Evolutionary conservation across 1,140 invertebrate genomes (phyloP).

Genomic region (Drosophila cardini): DNA sequence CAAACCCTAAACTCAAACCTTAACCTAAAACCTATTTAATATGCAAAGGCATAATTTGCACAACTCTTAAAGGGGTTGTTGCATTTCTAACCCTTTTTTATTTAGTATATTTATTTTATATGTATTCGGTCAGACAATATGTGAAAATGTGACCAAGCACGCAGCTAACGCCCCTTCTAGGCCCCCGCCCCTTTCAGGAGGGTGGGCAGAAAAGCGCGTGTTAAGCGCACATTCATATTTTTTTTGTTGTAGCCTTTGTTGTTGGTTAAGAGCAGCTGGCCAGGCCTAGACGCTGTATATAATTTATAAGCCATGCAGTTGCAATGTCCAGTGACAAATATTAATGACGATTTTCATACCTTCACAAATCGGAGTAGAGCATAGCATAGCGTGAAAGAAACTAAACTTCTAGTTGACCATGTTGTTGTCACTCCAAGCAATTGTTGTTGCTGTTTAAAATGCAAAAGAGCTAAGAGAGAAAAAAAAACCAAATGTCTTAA

Average conservation of each 20-base stretch:
- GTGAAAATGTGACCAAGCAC: slow-evolving; percentile 69
- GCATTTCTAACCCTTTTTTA: slow-evolving; percentile 61
- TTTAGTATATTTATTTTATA: no score
- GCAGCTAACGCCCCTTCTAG: slow-evolving; percentile 31
- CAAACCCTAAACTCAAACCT: neutral
- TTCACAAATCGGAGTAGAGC: slow-evolving; percentile 53
- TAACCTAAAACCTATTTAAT: slow-evolving; percentile 63
- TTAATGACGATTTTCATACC: slow-evolving; percentile 84
- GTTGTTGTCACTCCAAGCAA: slow-evolving; percentile 32
- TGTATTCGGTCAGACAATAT: slow-evolving; percentile 50
- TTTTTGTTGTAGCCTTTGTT: slow-evolving; percentile 51
- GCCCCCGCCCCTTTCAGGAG: neutral
- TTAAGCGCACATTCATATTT: slow-evolving; percentile 72
- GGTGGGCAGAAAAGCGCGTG: slow-evolving; percentile 53
- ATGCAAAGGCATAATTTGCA: slow-evolving; percentile 82
- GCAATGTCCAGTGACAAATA: slow-evolving; percentile 82
- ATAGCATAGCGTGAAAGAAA: neutral
- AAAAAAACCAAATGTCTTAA: slow-evolving; percentile 44
- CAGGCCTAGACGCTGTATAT: slow-evolving; percentile 52
- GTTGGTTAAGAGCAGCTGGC: slow-evolving; percentile 37
- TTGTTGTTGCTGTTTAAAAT: slow-evolving; percentile 62
- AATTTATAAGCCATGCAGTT: slow-evolving; percentile 69
- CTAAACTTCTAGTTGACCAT: slow-evolving; percentile 13
- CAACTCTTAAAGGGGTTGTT: slow-evolving; percentile 34
- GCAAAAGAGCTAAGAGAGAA: slow-evolving; percentile 43